Percentiles rank a stretch among this genome's conserved stretches.
phyloP scores from a whole-genome alignment of 1,140 invertebrate species.

The Ceratina japonica region DNA sequence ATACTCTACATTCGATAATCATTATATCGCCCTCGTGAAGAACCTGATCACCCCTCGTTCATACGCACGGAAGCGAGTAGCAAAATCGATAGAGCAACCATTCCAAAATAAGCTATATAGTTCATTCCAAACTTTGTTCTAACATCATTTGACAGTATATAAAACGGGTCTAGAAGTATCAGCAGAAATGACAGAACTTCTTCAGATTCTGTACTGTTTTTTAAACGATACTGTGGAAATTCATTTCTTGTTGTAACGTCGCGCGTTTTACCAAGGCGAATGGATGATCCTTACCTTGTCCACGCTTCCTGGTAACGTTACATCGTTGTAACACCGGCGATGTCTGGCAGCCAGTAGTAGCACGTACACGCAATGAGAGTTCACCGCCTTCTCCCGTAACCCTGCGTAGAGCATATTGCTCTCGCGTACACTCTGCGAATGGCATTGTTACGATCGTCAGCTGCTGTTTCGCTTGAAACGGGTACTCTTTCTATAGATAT shows the following conservation, averaged over 20 bases:
- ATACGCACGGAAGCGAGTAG: too few relatives aligned
- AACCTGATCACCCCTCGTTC: too few relatives aligned
- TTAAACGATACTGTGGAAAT: background rate
- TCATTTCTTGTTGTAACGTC: background rate
- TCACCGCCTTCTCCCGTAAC: conserved; percentile 16
- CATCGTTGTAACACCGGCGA: conserved; percentile 32
- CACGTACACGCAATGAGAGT: conserved; percentile 6
- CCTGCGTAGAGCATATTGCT: conserved; percentile 48
- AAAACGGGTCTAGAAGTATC: too few relatives aligned
- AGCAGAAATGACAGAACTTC: too few relatives aligned
- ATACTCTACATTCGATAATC: too few relatives aligned
- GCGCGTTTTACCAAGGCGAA: conserved; percentile 14
- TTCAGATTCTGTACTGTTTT: too few relatives aligned
- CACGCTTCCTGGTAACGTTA: conserved; percentile 21
- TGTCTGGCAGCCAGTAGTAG: conserved; percentile 10
- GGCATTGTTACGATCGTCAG: conserved; percentile 66
- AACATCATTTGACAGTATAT: too few relatives aligned
- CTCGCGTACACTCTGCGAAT: conserved; percentile 39
- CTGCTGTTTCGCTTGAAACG: conserved; percentile 59
- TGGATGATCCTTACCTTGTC: conserved; percentile 33
- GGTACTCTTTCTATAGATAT: conserved; percentile 21
- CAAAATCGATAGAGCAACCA: too few relatives aligned
- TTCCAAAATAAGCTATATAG: too few relatives aligned
- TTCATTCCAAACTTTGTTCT: too few relatives aligned
- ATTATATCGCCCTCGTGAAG: too few relatives aligned